These are phyloP conservation scores for Grammomys dolichurus DNA, from an alignment of 2,113 vertebrate genomes.

Conservation along the genomic window DNA sequence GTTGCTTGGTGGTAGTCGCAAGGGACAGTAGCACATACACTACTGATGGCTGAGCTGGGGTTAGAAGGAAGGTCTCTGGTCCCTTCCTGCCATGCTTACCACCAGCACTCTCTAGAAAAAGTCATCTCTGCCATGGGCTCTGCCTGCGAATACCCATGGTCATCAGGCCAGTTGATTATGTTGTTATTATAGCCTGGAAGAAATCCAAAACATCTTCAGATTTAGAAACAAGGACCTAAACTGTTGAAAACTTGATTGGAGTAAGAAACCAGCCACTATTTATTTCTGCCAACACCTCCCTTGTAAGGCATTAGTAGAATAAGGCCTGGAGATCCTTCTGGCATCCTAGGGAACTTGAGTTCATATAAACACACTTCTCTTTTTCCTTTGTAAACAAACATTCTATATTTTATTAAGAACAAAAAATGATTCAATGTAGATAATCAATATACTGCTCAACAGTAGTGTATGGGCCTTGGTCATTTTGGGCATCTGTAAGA, in stretches of 20 bases:
- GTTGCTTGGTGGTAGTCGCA: not conserved
- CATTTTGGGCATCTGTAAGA: not conserved
- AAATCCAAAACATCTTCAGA: not conserved
- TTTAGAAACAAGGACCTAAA: not conserved
- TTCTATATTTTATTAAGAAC: constrained; percentile 24
- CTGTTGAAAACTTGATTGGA: not conserved
- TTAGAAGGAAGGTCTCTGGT: not conserved
- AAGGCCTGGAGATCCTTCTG: not conserved
- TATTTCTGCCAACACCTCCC: not conserved
- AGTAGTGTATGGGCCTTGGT: not conserved
- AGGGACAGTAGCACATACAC: not conserved
- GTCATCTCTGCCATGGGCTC: not conserved
- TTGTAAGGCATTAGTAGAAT: not conserved
- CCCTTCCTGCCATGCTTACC: not conserved
- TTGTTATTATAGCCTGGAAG: not conserved
- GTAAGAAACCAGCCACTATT: not conserved
- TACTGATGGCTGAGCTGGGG: not conserved
- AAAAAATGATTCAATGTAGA: not conserved
- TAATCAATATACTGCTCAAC: not conserved
- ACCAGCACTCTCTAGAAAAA: not conserved
- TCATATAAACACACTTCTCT: not conserved
- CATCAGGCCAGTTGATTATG: not conserved
- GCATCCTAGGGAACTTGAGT: not conserved
- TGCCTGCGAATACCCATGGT: not conserved
- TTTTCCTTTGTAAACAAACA: constrained; percentile 21